These are phyloP conservation scores for Clistopyga incitator DNA, from an alignment of 2,888 invertebrate species.

Conservation along the genomic window DNA sequence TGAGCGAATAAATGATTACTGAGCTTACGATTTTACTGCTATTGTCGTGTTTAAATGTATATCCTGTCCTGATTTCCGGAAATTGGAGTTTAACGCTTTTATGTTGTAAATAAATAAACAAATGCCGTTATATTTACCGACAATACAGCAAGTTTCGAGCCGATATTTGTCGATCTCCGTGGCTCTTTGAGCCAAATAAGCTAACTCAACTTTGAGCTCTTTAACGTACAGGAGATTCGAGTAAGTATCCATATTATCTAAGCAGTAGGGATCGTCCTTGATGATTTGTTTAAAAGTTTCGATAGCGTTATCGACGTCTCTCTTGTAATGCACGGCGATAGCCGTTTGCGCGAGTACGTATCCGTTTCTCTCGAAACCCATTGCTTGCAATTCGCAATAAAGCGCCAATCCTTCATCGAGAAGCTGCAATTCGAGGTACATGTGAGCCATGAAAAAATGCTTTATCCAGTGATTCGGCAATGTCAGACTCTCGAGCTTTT, in stretches of 20 bases:
- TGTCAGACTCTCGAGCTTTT: slow-evolving; percentile 88
- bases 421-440: slow-evolving; percentile 94
- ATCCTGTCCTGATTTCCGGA: too few relatives aligned
- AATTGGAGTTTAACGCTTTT: too few relatives aligned
- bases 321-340: slow-evolving; percentile 95
- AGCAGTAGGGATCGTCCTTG: slow-evolving; percentile 94
- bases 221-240: slow-evolving; percentile 98
- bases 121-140: slow-evolving; percentile 87
- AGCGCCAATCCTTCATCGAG: slow-evolving; percentile 95
- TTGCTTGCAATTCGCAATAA: slow-evolving; percentile 90
- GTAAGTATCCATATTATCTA: slow-evolving; percentile 98
- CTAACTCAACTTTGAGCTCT: slow-evolving; percentile 95
- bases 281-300: slow-evolving; percentile 93
- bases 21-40: too few relatives aligned
- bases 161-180: slow-evolving; percentile 98
- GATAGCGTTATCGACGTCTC: slow-evolving; percentile 96
- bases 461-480: slow-evolving; percentile 97
- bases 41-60: too few relatives aligned
- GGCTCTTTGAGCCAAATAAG: slow-evolving; percentile 96
- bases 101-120: neutral
- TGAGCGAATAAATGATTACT: too few relatives aligned
- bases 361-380: slow-evolving; percentile 94
- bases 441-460: slow-evolving; percentile 95
- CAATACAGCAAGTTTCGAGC: slow-evolving; percentile 98
- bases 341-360: slow-evolving; percentile 97